Evolutionary conservation across 2,888 invertebrate species (phyloP), one percentile per base, ranked within the genome.

Genomic region (Heliothis peltigera): DNA sequence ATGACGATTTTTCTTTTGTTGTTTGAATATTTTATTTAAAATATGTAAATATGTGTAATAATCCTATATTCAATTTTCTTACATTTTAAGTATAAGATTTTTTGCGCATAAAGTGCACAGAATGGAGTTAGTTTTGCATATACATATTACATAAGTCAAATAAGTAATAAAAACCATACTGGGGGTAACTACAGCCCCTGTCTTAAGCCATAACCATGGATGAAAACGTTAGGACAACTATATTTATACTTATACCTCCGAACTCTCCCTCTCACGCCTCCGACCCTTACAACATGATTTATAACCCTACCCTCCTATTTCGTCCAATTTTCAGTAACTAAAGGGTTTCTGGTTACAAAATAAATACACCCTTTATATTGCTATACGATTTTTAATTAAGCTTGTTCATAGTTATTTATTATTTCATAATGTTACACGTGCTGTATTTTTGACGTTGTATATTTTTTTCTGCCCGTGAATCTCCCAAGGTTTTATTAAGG

Each of bases 241-340:
- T 57, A 42, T 18, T 19, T 28, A 53, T 35, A 44, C 22, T n/a
- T 51, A 68, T 49, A 44, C 49, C 6, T 32, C 43, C 32, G 52
- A 61, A 44, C 25, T 56, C 53, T 25, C 62, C 22, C 60, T 61
- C 18, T 32, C 12, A 60, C 75, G 80, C 82, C 84, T 85, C 84
- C 85, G 78, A 71, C 65, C 80, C 74, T 84, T n/a, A 8, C 52
- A 80, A 82, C 84, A 91, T 92, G 92, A 92, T 92, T 92, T 92
- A 92, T 89, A 80, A 79, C 83, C 69, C 65, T 77, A 80, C 87
- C 87, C 82, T 87, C 87, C 88, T 87, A 86, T 91, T 89, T 85
- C 89, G 84, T 85, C 89, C 89, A 92, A 92, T 92, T 92, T 92
- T 90, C 87, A 88, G 87, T 88, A 7, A 69, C 19, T 44, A 69